These are phyloP conservation scores for Manacus vitellinus DNA, from an alignment of 2,113 vertebrate species.

Conservation along the genomic window DNA sequence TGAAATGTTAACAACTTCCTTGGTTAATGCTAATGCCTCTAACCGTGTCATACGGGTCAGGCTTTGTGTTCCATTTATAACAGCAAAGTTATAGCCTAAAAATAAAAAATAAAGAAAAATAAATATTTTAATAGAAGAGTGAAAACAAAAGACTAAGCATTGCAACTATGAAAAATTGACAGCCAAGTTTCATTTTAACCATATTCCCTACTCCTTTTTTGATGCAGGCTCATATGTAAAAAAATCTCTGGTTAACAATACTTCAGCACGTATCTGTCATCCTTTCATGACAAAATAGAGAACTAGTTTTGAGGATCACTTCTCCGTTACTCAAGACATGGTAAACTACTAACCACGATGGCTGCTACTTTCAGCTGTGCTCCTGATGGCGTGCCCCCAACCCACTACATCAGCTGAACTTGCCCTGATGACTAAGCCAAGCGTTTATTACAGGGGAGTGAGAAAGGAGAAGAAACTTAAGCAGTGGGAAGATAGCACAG, in stretches of 20 bases:
- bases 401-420: rapidly evolving
- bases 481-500: neutral
- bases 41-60: neutral
- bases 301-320: neutral
- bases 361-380: neutral
- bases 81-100: neutral
- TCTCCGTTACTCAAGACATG: neutral
- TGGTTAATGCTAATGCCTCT: neutral
- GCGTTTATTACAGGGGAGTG: rapidly evolving
- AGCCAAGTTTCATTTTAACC: neutral
- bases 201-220: neutral
- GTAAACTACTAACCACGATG: neutral
- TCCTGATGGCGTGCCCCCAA: neutral
- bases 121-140: neutral
- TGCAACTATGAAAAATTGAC: neutral
- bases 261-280: neutral
- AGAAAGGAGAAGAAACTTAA: neutral
- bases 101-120: neutral
- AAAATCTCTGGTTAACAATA: neutral
- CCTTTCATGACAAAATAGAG: neutral
- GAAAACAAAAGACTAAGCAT: neutral
- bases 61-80: neutral
- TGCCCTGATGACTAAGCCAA: neutral
- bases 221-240: neutral
- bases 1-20: neutral